Conservation (phyloP, 2,888 invertebrate genomes). For the Salpingus planirostris region DNA sequence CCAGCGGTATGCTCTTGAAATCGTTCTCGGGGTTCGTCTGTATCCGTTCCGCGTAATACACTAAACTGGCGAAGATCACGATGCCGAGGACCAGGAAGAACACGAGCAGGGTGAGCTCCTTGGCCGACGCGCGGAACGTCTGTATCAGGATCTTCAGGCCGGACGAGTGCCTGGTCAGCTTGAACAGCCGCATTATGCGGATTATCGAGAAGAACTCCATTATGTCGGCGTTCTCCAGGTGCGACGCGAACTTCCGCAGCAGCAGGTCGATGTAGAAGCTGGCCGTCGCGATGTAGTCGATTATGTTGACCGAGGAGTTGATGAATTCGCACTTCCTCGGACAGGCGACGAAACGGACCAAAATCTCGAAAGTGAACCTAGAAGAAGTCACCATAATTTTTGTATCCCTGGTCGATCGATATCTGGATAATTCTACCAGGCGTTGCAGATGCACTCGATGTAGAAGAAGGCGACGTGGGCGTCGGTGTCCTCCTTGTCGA, state of each 20-base stretch:
- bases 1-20: slow-evolving; percentile 96
- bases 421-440: slow-evolving; percentile 61
- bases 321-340: slow-evolving; percentile 93
- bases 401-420: no score
- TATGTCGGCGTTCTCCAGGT: slow-evolving; percentile 90
- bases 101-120: slow-evolving; percentile 90
- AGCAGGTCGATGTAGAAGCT: slow-evolving; percentile 95
- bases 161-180: slow-evolving; percentile 92
- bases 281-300: slow-evolving; percentile 97
- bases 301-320: slow-evolving; percentile 91
- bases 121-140: slow-evolving; percentile 93
- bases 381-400: neutral
- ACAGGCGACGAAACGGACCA: slow-evolving; percentile 74
- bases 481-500: slow-evolving; percentile 88
- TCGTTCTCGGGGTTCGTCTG: slow-evolving; percentile 87
- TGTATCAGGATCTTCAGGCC: slow-evolving; percentile 98
- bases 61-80: slow-evolving; percentile 95
- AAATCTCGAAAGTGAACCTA: slow-evolving; percentile 82
- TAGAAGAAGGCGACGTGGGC: slow-evolving; percentile 97
- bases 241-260: slow-evolving; percentile 81
- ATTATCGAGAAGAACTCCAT: slow-evolving; percentile 97
- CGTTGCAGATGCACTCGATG: slow-evolving; percentile 96
- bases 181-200: slow-evolving; percentile 94
- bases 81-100: slow-evolving; percentile 97
- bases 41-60: slow-evolving; percentile 96